These are phyloP conservation scores for Marasmarcha lunaedactyla DNA, from an alignment of 2,888 invertebrate species.

Conservation along the genomic window DNA sequence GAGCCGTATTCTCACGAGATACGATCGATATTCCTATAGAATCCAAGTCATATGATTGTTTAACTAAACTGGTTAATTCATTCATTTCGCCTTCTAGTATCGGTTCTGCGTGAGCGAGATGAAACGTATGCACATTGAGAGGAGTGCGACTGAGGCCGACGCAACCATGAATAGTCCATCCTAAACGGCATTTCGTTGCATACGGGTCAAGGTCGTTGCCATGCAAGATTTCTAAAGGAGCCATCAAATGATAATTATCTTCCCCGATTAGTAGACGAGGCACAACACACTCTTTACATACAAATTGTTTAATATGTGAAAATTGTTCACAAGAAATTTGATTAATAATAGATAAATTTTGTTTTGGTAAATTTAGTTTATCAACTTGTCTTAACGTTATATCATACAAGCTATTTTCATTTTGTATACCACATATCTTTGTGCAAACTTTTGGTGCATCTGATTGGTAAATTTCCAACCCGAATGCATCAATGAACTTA, in stretches of 20 bases:
- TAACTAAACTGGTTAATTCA: conserved; percentile 14
- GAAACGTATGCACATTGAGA: conserved; percentile 8
- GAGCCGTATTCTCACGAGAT: conserved; percentile 15
- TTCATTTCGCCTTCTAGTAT: conserved; percentile 1
- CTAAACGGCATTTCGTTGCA: conserved; percentile 12
- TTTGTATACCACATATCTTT: conserved; percentile 6
- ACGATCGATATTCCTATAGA: conserved; percentile 16
- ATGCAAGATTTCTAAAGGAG: conserved; percentile 12
- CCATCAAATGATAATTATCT: conserved; percentile 15
- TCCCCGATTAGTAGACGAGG: conserved; percentile 15
- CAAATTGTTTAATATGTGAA: conserved; percentile 8
- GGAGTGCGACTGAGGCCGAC: conserved; percentile 11
- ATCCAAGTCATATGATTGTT: conserved; percentile 14
- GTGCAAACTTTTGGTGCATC: conserved; percentile 11
- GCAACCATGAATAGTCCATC: conserved; percentile 15
- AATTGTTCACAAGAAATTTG: conserved; percentile 8
- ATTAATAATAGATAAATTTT: conserved; percentile 13
- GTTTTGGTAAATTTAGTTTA: conserved; percentile 12
- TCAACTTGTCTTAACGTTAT: conserved; percentile 8
- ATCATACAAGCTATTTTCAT: conserved; percentile 7
- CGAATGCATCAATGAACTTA: conserved; percentile 3
- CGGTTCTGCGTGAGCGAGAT: conserved; percentile 11
- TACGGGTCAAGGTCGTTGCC: conserved; percentile 13
- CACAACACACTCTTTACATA: conserved; percentile 13
- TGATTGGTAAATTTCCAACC: conserved; percentile 2